Base-by-base conservation (phyloP, 2,797 vertebrate genomes). In the Pipistrellus pygmaeus region DNA sequence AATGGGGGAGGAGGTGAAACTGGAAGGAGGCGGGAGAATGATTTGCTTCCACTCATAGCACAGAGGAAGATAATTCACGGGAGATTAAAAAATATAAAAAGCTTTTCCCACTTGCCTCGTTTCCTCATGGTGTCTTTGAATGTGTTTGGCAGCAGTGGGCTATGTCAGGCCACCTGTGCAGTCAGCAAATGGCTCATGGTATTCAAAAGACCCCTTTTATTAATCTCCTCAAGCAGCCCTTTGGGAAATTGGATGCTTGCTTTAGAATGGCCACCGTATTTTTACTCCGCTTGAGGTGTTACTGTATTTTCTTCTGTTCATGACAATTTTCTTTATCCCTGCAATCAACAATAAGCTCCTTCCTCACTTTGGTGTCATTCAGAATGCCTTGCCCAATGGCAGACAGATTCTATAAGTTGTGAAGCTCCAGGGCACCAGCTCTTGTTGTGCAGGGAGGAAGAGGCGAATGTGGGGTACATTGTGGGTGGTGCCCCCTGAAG, bases 51-150 rank as follows among this genome's bases (percentile, higher is more conserved):
- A 81, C 75, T 96, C 55, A 17, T 15, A 96, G 83, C 57, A 68
- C 53, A 71, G 92, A 90, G 66, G 41, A 95, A 94, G 68, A 93
- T 62, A 95, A 96, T 93, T 83, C 93, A 35, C 9, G 78, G 83
- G 69, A 91, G 66, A 88, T 96, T 88, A 97, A 92, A 96, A 96
- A 82, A 48, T 77, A 95, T 94, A 92, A 92, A 97, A 95, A 69
- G n/a, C 27, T 76, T 71, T 96, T 87, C 90, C 78, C 30, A 60
- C 80, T 62, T 1, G 2, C 90, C 90, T 90, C 0, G 0, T 41
- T 73, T 93, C 72, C 12, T 60, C 27, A 72, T 44, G 85, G 76
- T 62, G 73, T 4, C 30, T 97, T 72, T 85, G 92, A 86, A 12
- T 60, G 57, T 91, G 66, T 76, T 88, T 6, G 7, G 78, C 96